Evolutionary conservation across 2,113 vertebrate genomes (phyloP).

Genomic region (Varanus salvator): DNA sequence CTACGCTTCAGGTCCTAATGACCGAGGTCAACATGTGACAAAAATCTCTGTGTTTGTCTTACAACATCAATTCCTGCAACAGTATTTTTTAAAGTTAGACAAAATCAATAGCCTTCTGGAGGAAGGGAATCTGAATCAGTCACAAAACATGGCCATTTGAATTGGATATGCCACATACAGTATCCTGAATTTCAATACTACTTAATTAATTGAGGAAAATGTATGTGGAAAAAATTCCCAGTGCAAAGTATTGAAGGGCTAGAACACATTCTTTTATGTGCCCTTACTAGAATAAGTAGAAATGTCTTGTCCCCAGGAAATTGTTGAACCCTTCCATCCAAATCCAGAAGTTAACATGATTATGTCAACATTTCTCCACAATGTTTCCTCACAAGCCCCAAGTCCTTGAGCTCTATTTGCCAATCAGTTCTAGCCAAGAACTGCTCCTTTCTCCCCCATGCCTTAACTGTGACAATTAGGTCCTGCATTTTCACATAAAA

Average conservation of each 20-base stretch:
- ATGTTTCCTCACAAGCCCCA: background rate
- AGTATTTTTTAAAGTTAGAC: background rate
- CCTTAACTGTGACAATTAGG: background rate
- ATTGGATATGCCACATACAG: background rate
- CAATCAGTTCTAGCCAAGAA: background rate
- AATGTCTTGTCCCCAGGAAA: background rate
- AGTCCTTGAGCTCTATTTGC: background rate
- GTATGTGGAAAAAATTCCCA: background rate
- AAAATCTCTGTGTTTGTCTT: background rate
- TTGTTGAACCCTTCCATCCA: background rate
- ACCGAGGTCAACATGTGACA: background rate
- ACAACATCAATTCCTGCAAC: background rate
- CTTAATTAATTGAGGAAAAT: background rate
- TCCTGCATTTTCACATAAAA: background rate
- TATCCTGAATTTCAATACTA: background rate
- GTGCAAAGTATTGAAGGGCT: background rate
- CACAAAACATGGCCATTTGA: background rate
- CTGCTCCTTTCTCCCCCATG: background rate
- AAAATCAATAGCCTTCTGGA: background rate
- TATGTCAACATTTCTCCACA: conserved; percentile 5
- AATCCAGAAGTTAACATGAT: background rate
- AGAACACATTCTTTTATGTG: background rate
- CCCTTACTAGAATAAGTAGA: background rate
- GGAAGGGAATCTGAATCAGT: background rate
- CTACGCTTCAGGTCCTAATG: background rate